Conservation (phyloP, 2,113 vertebrate genomes). For the Notothenia rossii region DNA sequence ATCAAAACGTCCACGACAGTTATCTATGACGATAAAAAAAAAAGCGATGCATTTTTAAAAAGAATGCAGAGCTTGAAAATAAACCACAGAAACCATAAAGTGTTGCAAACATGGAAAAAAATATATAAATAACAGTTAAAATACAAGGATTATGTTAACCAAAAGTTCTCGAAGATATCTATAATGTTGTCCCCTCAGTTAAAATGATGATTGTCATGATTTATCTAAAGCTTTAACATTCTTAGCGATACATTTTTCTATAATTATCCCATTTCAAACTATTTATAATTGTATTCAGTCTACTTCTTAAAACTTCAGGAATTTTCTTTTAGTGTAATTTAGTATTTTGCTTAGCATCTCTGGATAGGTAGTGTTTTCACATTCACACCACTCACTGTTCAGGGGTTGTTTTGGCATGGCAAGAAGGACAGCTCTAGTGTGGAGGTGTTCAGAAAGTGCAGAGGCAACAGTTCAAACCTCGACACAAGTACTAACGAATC, state of each 20-base stretch:
- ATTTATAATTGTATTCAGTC: conserved; percentile 32
- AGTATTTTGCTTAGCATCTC: conserved; percentile 37
- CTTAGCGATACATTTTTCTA: conserved; percentile 35
- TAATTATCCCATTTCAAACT: conserved; percentile 35
- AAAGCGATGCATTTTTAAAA: neutral
- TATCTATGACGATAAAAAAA: conserved; percentile 31
- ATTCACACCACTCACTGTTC: conserved; percentile 44
- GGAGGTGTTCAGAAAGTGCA: conserved; percentile 62
- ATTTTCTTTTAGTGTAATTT: conserved; percentile 64
- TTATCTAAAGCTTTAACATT: conserved; percentile 58
- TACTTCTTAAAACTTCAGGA: conserved; percentile 17
- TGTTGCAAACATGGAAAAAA: conserved; percentile 35
- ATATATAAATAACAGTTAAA: conserved; percentile 77
- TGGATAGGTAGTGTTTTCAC: conserved; percentile 56
- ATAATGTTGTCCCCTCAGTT: conserved; percentile 40
- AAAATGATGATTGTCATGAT: conserved; percentile 71
- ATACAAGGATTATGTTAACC: conserved; percentile 46
- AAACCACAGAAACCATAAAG: conserved; percentile 19
- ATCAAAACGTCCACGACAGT: conserved; percentile 51
- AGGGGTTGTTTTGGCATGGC: conserved; percentile 66
- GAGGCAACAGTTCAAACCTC: conserved; percentile 47
- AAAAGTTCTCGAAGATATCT: conserved; percentile 43
- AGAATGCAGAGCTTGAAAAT: conserved; percentile 8
- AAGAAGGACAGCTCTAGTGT: conserved; percentile 12
- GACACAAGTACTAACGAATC: conserved; percentile 38